phyloP scores from a whole-genome alignment of 1,140 invertebrate genomes.

The Hycleus phaleratus region DNA sequence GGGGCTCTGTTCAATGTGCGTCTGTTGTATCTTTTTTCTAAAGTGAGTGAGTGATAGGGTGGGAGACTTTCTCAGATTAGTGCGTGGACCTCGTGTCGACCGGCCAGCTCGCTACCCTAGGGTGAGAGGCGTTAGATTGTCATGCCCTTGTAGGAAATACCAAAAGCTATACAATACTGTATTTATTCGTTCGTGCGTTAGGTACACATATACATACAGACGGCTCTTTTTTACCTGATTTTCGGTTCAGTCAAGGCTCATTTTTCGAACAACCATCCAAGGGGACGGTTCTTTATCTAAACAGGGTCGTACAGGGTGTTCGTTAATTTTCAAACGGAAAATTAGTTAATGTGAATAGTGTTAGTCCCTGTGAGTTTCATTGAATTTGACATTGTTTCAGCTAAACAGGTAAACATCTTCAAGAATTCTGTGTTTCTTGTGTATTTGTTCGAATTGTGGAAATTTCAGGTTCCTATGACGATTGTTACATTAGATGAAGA shows the following conservation, averaged over 20 bases:
- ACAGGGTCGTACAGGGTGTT: too few relatives aligned
- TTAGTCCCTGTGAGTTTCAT: not conserved
- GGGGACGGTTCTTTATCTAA: too few relatives aligned
- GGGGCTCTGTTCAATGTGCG: slow-evolving; percentile 3
- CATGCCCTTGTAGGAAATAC: slow-evolving; percentile 9
- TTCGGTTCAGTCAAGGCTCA: not conserved
- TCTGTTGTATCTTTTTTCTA: not conserved
- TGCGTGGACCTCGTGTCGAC: slow-evolving; percentile 14
- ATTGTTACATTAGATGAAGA: slow-evolving; percentile 30
- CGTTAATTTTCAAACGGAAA: not conserved
- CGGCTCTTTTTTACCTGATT: slow-evolving; percentile 7
- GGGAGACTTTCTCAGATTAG: slow-evolving; percentile 15
- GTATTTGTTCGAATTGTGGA: not conserved
- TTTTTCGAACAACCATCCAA: not conserved
- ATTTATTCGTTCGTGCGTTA: not conserved
- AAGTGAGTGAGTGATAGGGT: not conserved
- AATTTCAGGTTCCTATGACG: slow-evolving; percentile 19
- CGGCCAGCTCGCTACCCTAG: slow-evolving; percentile 5
- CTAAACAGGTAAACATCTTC: not conserved
- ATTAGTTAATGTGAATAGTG: not conserved
- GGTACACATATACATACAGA: not conserved
- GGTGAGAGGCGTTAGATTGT: slow-evolving; percentile 10
- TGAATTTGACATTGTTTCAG: not conserved
- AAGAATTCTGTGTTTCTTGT: not conserved
- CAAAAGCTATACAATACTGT: not conserved